Evolutionary conservation across 2,113 vertebrate genomes (phyloP).

Genomic region (Todiramphus chloris): DNA sequence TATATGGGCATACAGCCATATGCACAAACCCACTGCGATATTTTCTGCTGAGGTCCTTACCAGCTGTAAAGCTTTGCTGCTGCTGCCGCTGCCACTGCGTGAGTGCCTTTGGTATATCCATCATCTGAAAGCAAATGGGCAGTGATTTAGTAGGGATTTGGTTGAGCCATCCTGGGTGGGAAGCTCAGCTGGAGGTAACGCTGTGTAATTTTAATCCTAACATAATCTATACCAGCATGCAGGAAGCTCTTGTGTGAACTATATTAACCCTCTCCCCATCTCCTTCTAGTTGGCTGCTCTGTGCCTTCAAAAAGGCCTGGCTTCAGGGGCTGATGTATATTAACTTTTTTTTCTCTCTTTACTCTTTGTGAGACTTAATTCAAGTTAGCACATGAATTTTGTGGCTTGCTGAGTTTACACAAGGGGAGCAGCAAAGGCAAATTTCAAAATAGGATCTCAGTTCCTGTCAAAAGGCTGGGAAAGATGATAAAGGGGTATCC

Average conservation of each 20-base stretch:
- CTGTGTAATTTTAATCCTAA: not conserved
- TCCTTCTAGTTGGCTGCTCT: not conserved
- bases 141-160: not conserved
- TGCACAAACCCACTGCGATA: rapidly evolving
- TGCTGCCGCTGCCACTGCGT: not conserved
- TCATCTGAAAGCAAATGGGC: not conserved
- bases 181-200: not conserved
- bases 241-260: not conserved
- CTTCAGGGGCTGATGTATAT: not conserved
- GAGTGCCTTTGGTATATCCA: not conserved
- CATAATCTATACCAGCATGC: not conserved
- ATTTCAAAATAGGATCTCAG: not conserved
- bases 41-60: not conserved
- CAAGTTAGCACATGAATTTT: not conserved
- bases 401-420: not conserved
- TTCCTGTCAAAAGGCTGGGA: not conserved
- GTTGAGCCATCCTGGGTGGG: not conserved
- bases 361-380: not conserved
- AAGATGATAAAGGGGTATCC: not conserved
- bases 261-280: not conserved
- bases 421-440: not conserved
- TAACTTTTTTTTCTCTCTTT: not conserved
- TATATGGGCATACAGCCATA: rapidly evolving
- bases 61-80: not conserved
- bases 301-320: not conserved